phyloP scores from a whole-genome alignment of 2,888 invertebrate species.

The Oxyteleia sp. region DNA sequence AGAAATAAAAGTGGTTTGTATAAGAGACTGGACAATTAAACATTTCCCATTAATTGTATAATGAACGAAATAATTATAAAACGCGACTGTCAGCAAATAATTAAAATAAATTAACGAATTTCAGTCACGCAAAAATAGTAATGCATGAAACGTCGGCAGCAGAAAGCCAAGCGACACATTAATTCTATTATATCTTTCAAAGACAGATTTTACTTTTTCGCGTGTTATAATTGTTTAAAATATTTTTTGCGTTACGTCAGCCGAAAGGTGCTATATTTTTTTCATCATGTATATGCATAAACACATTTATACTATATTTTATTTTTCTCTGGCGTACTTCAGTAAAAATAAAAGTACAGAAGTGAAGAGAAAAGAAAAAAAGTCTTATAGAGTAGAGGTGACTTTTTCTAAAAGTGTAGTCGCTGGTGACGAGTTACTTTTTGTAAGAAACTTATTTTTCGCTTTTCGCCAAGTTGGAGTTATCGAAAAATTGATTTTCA shows the following conservation, averaged over 20 bases:
- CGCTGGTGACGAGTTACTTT: conserved; percentile 15
- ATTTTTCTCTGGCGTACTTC: not conserved
- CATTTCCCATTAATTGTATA: conserved; percentile 10
- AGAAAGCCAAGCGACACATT: not conserved
- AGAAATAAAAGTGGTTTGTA: too few relatives aligned
- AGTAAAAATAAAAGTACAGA: not conserved
- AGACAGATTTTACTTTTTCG: too few relatives aligned
- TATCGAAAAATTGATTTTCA: conserved; percentile 31
- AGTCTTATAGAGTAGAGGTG: not conserved
- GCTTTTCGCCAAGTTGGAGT: conserved; percentile 2
- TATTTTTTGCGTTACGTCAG: too few relatives aligned
- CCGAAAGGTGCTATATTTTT: too few relatives aligned
- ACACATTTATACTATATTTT: not conserved
- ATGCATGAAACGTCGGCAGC: conserved; percentile 5
- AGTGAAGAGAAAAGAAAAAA: conserved; percentile 17
- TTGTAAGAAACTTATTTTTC: conserved; percentile 12
- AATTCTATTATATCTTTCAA: too few relatives aligned
- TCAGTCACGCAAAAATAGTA: conserved; percentile 13
- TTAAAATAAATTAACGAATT: conserved; percentile 29
- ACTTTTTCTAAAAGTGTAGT: conserved; percentile 18
- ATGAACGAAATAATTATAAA: conserved; percentile 26
- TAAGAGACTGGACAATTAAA: too few relatives aligned
- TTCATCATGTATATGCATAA: not conserved
- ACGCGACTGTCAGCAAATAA: conserved; percentile 10
- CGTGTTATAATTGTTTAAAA: too few relatives aligned